Evolutionary conservation across 2,888 invertebrate genomes (phyloP).

Genomic region (Ecdyonurus torrentis): DNA sequence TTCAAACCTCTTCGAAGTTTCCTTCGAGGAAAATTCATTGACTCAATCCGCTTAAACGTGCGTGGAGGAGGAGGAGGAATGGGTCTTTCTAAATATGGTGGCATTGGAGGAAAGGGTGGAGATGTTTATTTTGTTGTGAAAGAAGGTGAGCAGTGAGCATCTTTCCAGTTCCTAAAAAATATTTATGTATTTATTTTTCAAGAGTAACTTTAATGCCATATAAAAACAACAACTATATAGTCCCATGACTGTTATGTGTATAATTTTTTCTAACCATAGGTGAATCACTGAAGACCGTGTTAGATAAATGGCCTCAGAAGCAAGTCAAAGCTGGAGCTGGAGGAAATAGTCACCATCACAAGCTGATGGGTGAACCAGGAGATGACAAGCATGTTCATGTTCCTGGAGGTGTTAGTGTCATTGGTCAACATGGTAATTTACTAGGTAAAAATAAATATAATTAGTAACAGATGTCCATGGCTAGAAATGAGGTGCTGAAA

Average conservation of each 20-base stretch:
- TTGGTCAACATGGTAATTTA: conserved; percentile 44
- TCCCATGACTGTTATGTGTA: conserved; percentile 12
- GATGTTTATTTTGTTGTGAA: conserved; percentile 55
- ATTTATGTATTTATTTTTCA: no score
- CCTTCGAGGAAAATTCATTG: conserved; percentile 44
- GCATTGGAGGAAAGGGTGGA: conserved; percentile 83
- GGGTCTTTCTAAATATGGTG: conserved; percentile 67
- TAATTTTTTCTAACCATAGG: conserved; percentile 11
- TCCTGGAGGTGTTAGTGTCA: conserved; percentile 64
- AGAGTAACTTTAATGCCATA: conserved; percentile 32
- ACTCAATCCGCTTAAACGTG: conserved; percentile 60
- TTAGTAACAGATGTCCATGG: no score
- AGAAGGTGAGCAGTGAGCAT: conserved; percentile 25
- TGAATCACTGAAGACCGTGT: conserved; percentile 22
- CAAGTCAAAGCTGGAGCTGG: conserved; percentile 51
- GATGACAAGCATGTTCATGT: conserved; percentile 51
- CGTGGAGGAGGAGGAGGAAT: conserved; percentile 71
- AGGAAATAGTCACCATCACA: conserved; percentile 51
- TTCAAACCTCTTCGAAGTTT: conserved; percentile 32
- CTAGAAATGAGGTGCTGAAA: no score
- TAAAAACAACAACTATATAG: conserved; percentile 24
- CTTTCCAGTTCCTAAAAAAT: not conserved
- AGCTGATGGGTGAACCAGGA: conserved; percentile 61
- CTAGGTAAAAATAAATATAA: conserved; percentile 39
- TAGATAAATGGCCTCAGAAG: conserved; percentile 33